phyloP scores from a whole-genome alignment of 64 coral and sea anemone genomes.

The Montipora cactus region DNA sequence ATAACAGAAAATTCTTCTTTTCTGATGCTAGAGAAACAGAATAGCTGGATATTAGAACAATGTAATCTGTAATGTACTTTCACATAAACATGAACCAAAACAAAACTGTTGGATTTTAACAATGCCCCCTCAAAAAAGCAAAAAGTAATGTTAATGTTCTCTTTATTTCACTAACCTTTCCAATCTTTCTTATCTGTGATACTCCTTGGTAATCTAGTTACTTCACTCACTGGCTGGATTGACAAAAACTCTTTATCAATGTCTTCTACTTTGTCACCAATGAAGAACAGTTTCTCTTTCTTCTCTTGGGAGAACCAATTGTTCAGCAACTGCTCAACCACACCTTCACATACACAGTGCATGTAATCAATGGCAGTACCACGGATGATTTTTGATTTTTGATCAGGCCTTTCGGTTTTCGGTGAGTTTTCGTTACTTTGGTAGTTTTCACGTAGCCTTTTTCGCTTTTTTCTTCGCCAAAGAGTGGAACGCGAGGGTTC shows the following conservation, averaged over 20 bases:
- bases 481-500: slow-evolving; percentile 29
- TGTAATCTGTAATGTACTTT: not conserved
- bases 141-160: not conserved
- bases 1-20: slow-evolving; percentile 28
- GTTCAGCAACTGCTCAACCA: slow-evolving; percentile 31
- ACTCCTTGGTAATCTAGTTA: slow-evolving; percentile 41
- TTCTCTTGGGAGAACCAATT: slow-evolving; percentile 28
- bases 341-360: no score
- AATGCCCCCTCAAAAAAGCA: not conserved
- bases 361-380: slow-evolving; percentile 60
- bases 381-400: not conserved
- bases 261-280: not conserved
- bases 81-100: not conserved
- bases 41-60: not conserved
- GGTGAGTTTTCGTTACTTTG: not conserved
- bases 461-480: slow-evolving; percentile 34
- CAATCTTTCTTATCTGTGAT: slow-evolving; percentile 30
- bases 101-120: not conserved
- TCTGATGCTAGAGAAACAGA: not conserved
- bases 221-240: slow-evolving; percentile 32
- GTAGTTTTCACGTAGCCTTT: not conserved
- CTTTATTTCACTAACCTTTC: slow-evolving; percentile 32
- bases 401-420: no score
- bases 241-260: slow-evolving; percentile 25
- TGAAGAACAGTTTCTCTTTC: not conserved